Base-by-base conservation (phyloP, 2,797 vertebrate genomes). In the Bucorvus abyssinicus region DNA sequence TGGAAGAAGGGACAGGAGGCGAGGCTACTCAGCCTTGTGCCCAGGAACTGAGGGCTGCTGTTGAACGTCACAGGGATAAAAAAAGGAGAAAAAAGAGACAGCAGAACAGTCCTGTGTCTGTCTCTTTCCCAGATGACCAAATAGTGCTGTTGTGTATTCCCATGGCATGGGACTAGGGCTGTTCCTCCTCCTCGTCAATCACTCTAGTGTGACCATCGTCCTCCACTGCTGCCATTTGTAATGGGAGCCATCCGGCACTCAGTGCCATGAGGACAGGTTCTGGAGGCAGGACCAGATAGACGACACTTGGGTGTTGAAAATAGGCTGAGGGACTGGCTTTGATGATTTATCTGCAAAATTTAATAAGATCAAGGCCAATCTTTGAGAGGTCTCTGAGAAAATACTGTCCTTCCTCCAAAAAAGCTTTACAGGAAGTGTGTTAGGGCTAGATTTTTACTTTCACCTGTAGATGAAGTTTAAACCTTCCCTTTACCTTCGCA, bases 81-180 rank as follows among this genome's bases (percentile, higher is more conserved):
- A 34, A 24, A 50, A 27, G 7, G 24, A 19, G 27, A 34, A 49
- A 40, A n/a, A 12, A 70, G 17, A 65, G 15, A 20, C 23, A 69
- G 22, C 12, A 38, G 27, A 49, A 69, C n/a, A 45, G 30, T 9
- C n/a, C 4, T 2, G 19, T 20, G 14, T 4, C 56, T 4, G 1
- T 42, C 2, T 2, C 32, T 78, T 75, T 59, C 50, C 27, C 42
- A 50, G 14, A 27, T 7, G 44, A 40, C 5, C 10, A 26, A 27
- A 73, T 23, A 84, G 26, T 2, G 44, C 56, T 76, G 16, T 5
- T 73, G 76, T 38, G 29, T 16, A 18, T 36, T 50, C 55, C 64
- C 32, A 4, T 1, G 11, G 38, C 1, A 0, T 7, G 8, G 49
- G 24, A 53, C 10, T 0, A 0, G 19, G 21, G 19, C 11, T 34